Base-by-base conservation (phyloP, 2,888 invertebrate genomes). In the Taenaris catops region DNA sequence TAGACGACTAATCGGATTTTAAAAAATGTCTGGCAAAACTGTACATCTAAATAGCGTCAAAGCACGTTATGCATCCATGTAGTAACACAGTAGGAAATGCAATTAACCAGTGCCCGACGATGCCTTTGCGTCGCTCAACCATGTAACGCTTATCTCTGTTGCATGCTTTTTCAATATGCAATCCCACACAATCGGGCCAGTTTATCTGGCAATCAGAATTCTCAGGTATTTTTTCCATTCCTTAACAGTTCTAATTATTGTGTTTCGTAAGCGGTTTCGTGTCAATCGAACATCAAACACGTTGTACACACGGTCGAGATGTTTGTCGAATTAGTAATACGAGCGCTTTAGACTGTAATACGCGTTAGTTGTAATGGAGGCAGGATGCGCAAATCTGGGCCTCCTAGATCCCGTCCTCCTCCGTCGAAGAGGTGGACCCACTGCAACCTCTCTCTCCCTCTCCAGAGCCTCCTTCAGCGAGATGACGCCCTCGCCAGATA, bases 121-220 rank as follows among this genome's bases (percentile, higher is more conserved):
- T 75, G 73, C 75, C 73, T 73, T 62, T 53, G 52, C 75, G 52
- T 74, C 78, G 72, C 75, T 83, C 74, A 73, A 55, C 58, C 86
- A 58, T 80, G 72, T 81, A 84, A 80, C 75, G 64, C 83, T 84
- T 84, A 86, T 86, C 84, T 83, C 68, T 65, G 63, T 84, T 84
- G 84, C 84, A 83, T 84, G 86, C 73, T 83, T 86, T 86, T 84
- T 86, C 81, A 79, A 81, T 84, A 84, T 81, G 81, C 79, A 81
- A 81, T 74, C 67, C 68, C 58, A 79, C 70, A 80, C 84, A 83
- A 84, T 83, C 81, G 72, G 59, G 70, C 63, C 44, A 54, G 48
- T 64, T 73, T 83, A 80, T 84, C 83, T 70, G 63, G 49, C 66
- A 71, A 84, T 84, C 84, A 58, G 72, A 69, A 80, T 84, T 84